Evolutionary conservation across 2,797 vertebrate genomes (phyloP).

Genomic region (Thalassophryne amazonica): DNA sequence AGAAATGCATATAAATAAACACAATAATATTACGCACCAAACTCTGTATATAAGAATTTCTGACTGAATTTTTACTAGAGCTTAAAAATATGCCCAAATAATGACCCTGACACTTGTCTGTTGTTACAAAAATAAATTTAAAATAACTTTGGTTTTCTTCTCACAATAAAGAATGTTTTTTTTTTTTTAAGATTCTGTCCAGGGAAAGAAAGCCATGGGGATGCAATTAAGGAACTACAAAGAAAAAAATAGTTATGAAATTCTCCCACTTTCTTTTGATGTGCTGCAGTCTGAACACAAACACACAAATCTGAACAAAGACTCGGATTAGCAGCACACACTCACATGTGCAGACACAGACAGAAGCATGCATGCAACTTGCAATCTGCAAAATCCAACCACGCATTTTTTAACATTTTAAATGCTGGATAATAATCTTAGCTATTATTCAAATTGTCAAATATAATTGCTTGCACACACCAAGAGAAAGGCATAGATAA

Average conservation of each 20-base stretch:
- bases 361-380: conserved; percentile 6
- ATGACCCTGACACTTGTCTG: conserved; percentile 66
- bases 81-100: conserved; percentile 47
- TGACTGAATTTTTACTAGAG: conserved; percentile 28
- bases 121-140: conserved; percentile 52
- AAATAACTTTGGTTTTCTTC: conserved; percentile 61
- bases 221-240: conserved; percentile 87
- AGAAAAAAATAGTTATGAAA: conserved; percentile 84
- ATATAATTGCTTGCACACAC: no score
- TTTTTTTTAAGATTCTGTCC: conserved; percentile 83
- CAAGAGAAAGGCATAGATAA: no score
- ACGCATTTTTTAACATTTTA: conserved; percentile 35
- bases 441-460: no score
- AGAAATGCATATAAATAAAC: neutral
- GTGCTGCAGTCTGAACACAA: conserved; percentile 69
- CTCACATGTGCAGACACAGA: conserved; percentile 17
- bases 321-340: conserved; percentile 24
- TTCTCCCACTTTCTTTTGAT: conserved; percentile 82
- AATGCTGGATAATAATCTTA: conserved; percentile 19
- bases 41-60: conserved; percentile 39
- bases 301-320: conserved; percentile 45
- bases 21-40: conserved; percentile 4
- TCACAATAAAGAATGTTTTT: conserved; percentile 76
- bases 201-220: conserved; percentile 82
- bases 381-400: conserved; percentile 40